These are phyloP conservation scores for Porphyrio hochstetteri DNA, from an alignment of 2,113 vertebrate species.

Conservation along the genomic window DNA sequence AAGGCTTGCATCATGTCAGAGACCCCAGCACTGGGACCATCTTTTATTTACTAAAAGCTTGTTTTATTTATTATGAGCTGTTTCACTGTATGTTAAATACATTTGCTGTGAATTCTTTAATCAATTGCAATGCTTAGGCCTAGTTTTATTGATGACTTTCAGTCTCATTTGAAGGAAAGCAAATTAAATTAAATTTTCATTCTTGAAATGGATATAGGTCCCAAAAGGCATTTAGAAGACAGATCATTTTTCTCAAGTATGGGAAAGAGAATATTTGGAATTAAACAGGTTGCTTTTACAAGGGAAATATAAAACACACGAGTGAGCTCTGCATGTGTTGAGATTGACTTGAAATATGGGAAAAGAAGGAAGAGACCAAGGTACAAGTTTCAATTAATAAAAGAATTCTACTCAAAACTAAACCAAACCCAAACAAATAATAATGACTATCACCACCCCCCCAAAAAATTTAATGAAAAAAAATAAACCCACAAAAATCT, in stretches of 20 bases:
- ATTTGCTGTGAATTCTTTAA: conserved; percentile 30
- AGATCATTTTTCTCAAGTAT: conserved; percentile 59
- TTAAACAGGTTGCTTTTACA: conserved; percentile 45
- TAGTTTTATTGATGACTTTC: conserved; percentile 59
- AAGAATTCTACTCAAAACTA: background rate
- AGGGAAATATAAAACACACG: background rate
- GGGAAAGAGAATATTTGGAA: conserved; percentile 49
- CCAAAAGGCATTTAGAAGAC: conserved; percentile 40
- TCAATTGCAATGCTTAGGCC: background rate
- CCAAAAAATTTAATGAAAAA: no score
- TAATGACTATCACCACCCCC: no score
- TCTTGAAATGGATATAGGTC: conserved; percentile 48
- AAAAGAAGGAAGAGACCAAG: background rate
- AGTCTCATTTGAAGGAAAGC: conserved; percentile 47
- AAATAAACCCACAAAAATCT: no score
- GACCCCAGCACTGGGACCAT: background rate
- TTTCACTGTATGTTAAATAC: conserved; percentile 8
- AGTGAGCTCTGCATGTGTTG: background rate
- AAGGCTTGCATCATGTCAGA: background rate
- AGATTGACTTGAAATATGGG: background rate
- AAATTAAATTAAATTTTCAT: conserved; percentile 64
- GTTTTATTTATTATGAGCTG: conserved; percentile 2
- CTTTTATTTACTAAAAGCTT: conserved; percentile 1
- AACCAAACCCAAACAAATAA: background rate
- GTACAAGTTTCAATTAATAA: background rate